Evolutionary conservation across 2,113 vertebrate species (phyloP).

Genomic region (Indicator maculatus): DNA sequence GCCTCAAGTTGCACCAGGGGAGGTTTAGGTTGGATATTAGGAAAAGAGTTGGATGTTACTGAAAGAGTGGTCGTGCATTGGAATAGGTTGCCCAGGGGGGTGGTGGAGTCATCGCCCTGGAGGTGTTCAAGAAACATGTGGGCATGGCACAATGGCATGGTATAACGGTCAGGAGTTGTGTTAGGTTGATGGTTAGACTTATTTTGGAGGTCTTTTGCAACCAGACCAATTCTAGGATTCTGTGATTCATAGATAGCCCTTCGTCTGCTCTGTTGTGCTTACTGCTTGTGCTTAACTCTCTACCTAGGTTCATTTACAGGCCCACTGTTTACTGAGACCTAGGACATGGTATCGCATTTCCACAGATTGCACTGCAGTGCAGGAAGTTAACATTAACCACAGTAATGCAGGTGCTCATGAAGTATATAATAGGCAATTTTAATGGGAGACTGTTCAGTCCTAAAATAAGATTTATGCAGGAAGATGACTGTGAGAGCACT

Average conservation of each 20-base stretch:
- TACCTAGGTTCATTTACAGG: neutral
- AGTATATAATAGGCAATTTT: neutral
- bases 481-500: neutral
- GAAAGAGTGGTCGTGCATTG: too few species aligned
- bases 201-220: too few species aligned
- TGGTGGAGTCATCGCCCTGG: too few species aligned
- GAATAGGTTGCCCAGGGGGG: too few species aligned
- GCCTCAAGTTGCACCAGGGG: too few species aligned
- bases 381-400: neutral
- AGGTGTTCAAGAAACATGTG: too few species aligned
- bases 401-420: neutral
- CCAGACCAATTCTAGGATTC: too few species aligned
- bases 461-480: neutral
- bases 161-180: too few species aligned
- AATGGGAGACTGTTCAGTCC: neutral
- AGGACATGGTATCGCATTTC: neutral
- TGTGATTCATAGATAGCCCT: neutral
- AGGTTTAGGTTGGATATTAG: too few species aligned
- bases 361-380: neutral
- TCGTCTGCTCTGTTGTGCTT: neutral
- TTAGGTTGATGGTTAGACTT: too few species aligned
- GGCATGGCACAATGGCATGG: too few species aligned
- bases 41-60: too few species aligned
- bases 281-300: neutral
- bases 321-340: neutral